Base-by-base conservation (phyloP, 1,140 invertebrate genomes). In the Aphaenogaster ashmeadi region DNA sequence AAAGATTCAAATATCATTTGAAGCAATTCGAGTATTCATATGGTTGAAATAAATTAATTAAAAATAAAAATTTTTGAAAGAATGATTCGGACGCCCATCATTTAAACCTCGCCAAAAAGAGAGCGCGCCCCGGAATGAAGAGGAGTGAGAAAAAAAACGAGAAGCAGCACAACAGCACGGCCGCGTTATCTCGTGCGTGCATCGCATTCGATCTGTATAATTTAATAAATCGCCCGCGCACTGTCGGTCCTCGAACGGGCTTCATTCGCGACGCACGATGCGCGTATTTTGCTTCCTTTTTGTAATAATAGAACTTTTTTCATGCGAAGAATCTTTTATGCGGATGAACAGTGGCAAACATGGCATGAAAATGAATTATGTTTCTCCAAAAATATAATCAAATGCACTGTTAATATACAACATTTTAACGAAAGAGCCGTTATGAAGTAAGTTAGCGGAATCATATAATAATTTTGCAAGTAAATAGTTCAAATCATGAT, bases 171-270 rank as follows among this genome's bases (percentile, higher is more conserved):
- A 58, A 83, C 27, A 15, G 18, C 67, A 41, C 9, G 4, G 50
- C 7, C 56, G n/a, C 9, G 9, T 67, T 80, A 85, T 85, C 81
- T 85, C 81, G 72, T 58, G 44, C 71, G 72, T 77, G 71, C 71
- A 85, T 85, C 71, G 41, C n/a, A 47, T 77, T 77, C 71, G 58
- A 85, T 77, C 81, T 47, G 44, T 85, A 77, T 84, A 85, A 85
- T 85, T 85, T 85, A 74, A 85, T 85, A 77, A 85, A 85, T 85
- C 81, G 72, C 27, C 33, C 56, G 18, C 15, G 13, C 54, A 58
- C 79, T 44, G 21, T 75, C 54, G 54, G 67, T 83, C 18, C 38
- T 54, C 67, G 50, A 36, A 47, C 11, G 15, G 38, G 11, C 52
- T 44, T 56, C 11, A 58, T 74, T 50, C 67, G 67, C 80, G 67